Conservation (phyloP, 2,113 vertebrate species). For the Eolophus roseicapilla region DNA sequence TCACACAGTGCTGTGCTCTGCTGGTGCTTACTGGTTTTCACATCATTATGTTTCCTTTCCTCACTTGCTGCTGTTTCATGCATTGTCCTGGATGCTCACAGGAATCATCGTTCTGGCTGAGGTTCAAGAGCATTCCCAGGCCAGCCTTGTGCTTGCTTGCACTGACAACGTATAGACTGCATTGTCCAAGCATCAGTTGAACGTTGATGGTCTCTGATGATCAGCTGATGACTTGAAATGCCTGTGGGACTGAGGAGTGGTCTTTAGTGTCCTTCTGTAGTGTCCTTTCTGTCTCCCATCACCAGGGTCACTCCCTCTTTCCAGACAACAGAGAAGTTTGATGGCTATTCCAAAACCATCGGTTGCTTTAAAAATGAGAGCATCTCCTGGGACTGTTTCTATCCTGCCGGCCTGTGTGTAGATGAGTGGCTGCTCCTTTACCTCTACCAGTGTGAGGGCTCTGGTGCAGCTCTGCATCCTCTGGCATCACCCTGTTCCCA, state of each 20-base stretch:
- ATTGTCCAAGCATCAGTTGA: fast-evolving
- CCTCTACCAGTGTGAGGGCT: no score
- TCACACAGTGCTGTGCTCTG: background rate
- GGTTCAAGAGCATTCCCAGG: background rate
- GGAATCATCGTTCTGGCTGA: background rate
- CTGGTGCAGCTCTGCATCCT: background rate
- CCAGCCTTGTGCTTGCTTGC: background rate
- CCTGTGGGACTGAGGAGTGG: background rate
- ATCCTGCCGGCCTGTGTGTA: background rate
- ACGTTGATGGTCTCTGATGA: background rate
- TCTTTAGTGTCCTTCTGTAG: fast-evolving
- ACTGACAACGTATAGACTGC: background rate
- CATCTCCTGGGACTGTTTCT: background rate
- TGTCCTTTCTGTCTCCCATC: background rate
- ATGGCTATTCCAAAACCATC: background rate
- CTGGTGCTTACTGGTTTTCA: background rate
- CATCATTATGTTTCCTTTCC: background rate
- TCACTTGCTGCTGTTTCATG: background rate
- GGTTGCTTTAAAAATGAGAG: background rate
- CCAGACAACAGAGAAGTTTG: background rate
- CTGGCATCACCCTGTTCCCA: background rate
- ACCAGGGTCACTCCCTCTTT: background rate
- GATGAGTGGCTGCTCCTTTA: background rate
- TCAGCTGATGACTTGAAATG: background rate
- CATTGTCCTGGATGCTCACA: background rate